A percentile compares a stretch with the other conserved stretches of the same genome.
Evolutionary conservation across 2,113 vertebrate species (phyloP).

Genomic region (Papio anubis): DNA sequence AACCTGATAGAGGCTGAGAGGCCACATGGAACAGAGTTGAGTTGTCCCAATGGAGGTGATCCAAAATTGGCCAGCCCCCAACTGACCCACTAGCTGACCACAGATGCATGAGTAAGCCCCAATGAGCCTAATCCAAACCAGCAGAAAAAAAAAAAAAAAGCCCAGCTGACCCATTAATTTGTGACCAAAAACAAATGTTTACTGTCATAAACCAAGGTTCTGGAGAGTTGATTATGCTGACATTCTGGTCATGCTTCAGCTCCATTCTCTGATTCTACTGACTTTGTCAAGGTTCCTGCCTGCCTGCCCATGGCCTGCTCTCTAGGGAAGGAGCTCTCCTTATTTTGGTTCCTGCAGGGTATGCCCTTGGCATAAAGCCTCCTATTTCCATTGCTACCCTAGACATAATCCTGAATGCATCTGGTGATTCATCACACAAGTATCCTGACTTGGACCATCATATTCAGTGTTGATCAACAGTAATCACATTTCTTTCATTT

Average conservation of each 20-base stretch:
- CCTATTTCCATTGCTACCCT: background rate
- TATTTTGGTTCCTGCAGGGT: background rate
- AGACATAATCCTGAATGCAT: background rate
- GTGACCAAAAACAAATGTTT: background rate
- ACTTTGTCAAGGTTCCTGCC: background rate
- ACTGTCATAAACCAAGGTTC: background rate
- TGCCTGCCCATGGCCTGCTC: background rate
- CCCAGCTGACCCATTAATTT: background rate
- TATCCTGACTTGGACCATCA: background rate
- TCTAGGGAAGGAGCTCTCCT: background rate
- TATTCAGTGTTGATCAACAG: background rate
- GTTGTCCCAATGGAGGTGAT: background rate
- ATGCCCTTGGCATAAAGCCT: background rate
- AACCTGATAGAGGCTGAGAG: background rate
- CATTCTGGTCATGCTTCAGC: background rate
- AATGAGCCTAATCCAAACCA: background rate
- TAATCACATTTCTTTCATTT: background rate
- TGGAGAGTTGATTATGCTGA: background rate
- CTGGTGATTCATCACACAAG: background rate
- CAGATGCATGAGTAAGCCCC: background rate
- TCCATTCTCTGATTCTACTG: background rate
- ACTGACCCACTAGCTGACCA: background rate
- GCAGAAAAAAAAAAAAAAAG: constrained; percentile 12
- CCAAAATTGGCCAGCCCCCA: background rate
- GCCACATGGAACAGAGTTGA: background rate